Base-by-base conservation (phyloP, 2,888 invertebrate species). In the Stenchaetothrips biformis region DNA sequence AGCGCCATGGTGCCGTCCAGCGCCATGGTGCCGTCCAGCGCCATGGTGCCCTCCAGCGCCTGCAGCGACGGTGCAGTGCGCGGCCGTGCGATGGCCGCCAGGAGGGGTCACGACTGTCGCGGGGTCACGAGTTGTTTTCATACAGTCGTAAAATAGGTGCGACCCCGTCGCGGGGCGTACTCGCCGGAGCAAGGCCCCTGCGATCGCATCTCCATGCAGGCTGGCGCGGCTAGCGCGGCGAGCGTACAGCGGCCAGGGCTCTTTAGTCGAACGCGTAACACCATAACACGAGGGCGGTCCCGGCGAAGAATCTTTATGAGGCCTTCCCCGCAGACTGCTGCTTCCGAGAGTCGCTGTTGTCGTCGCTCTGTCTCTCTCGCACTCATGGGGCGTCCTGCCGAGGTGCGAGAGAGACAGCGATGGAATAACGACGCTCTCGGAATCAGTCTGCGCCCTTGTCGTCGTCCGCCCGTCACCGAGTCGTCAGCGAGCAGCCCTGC, bases 81-180 rank as follows among this genome's bases (percentile, higher is more conserved):
- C 37, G 37, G 37, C 37, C 16, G 53, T 4, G 0, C 13, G 53
- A 18, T 13, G 16, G 53, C 53, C 53, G 53, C 53, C 18, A 53
- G 53, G 53, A 53, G 16, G 16, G 53, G 53, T 37, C 37, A 37
- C 4, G 37, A 37, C 53, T 18, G 53, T 9, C 53, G 16, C 53
- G 13, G 53, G 13, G 18, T 59, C 18, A 59, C 18, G 59, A 59
- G 18, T 25, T 21, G 67, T 25, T 25, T 74, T 25, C 25, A 25
- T 74, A 25, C 21, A 74, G 67, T 74, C 67, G 67, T 74, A 74
- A 74, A 74, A 74, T 74, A 74, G 67, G 67, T 25, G 67, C 13
- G 53, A 37, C 37, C 37, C 37, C 37, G 37, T 37, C 37, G 37
- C 37, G 37, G 37, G 37, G 37, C 37, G 37, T 37, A 37, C 37